Evolutionary conservation across 2,113 vertebrate genomes (phyloP).

Genomic region (Myotis lucifugus): DNA sequence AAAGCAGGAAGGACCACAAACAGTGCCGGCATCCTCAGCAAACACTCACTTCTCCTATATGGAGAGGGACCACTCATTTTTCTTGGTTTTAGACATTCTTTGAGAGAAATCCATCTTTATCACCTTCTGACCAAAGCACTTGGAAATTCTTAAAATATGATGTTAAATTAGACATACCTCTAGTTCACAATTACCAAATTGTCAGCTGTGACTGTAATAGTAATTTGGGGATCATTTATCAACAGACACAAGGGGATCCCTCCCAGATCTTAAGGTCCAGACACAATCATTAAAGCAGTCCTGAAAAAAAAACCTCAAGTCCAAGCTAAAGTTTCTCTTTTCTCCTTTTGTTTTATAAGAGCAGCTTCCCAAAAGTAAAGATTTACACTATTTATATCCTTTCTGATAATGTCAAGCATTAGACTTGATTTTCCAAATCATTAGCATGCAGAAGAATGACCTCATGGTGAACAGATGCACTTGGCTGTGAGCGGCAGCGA

Average conservation of each 20-base stretch:
- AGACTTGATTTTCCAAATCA: slow-evolving; percentile 87
- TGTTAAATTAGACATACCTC: slow-evolving; percentile 52
- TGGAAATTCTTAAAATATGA: slow-evolving; percentile 60
- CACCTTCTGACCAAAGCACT: neutral
- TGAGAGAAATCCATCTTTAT: neutral
- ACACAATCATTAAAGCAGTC: slow-evolving; percentile 44
- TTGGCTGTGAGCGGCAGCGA: slow-evolving; percentile 87
- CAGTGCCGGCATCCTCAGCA: slow-evolving; percentile 47
- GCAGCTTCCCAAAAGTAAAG: slow-evolving; percentile 78
- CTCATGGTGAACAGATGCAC: slow-evolving; percentile 91
- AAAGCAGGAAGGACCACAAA: neutral
- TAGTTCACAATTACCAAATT: slow-evolving; percentile 65
- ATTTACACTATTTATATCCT: slow-evolving; percentile 78
- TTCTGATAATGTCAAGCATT: slow-evolving; percentile 82
- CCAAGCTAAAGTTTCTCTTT: slow-evolving; percentile 53
- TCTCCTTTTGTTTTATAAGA: slow-evolving; percentile 56
- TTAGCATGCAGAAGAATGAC: slow-evolving; percentile 90
- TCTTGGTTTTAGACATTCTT: slow-evolving; percentile 16
- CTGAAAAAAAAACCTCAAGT: slow-evolving; percentile 38
- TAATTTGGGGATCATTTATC: slow-evolving; percentile 78
- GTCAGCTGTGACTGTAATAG: slow-evolving; percentile 73
- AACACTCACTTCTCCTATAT: neutral
- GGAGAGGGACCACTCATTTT: neutral
- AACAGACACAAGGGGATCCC: slow-evolving; percentile 74
- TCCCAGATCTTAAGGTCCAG: slow-evolving; percentile 63